Base-by-base conservation (phyloP, 2,888 invertebrate species). In the Acrobasis repandana region DNA sequence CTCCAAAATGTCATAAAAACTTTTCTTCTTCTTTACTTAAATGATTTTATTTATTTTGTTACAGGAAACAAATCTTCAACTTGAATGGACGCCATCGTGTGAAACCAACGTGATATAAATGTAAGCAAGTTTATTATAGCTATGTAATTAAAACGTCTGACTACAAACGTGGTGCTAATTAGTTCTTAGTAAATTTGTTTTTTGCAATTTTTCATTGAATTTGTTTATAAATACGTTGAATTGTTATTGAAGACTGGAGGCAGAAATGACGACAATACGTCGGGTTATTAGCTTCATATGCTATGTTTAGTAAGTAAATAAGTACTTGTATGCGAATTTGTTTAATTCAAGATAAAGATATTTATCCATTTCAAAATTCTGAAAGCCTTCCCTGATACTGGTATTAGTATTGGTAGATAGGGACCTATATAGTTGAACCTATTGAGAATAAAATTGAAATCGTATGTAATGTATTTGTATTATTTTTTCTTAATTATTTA, bases 61-160 rank as follows among this genome's bases (percentile, higher is more conserved):
- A 58, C 85, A 88, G 88, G 78, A 76, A 71, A 66, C 69, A 59
- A 64, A 70, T 62, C 56, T 63, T 65, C 61, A 56, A 67, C 68
- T 66, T 71, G 71, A 70, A 77, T 74, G 77, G 73, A 67, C 69
- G 70, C 64, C 71, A 70, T 71, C 75, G 74, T 73, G 70, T 75
- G 64, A 78, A 73, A 69, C 65, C 68, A 61, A 71, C 76, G 70
- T 80, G 73, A 83, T 83, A 85, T 89, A 86, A 88, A 89, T 88
- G 89, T 88, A 77, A 88, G 88, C 68, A 64, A 63, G 51, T 11
- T 54, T 54, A 36, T 50, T 51, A 59, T 49, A 28, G 6, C n/a
- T 11, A 52, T 18, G 20, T 20, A 54, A 54, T 54, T 36, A 52
- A 52, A 54, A 20, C n/a, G 34, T 11, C 11, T 54, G 11, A 38